These are phyloP conservation scores for Thaumatotibia leucotreta DNA, from an alignment of 1,140 invertebrate species.

Conservation along the genomic window DNA sequence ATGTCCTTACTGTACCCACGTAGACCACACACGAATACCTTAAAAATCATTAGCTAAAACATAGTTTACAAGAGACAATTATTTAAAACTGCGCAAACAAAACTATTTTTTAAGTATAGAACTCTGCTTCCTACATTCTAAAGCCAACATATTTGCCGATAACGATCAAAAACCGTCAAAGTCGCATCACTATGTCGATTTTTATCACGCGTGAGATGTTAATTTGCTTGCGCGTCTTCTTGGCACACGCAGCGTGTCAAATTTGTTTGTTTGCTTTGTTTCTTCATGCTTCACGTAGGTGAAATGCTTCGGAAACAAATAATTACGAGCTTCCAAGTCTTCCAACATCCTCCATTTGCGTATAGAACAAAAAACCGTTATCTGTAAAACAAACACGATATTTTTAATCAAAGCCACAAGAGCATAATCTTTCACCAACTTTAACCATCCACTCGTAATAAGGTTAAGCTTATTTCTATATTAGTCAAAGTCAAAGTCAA, in stretches of 20 bases:
- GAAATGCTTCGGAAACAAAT: slow-evolving; percentile 32
- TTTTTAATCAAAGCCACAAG: no score
- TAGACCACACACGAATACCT: not conserved
- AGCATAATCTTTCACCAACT: no score
- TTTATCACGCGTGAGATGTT: slow-evolving; percentile 11
- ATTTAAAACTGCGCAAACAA: not conserved
- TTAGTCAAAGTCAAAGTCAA: no score
- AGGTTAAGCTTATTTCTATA: no score
- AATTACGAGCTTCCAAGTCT: slow-evolving; percentile 23
- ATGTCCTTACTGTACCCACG: not conserved
- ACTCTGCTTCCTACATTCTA: not conserved
- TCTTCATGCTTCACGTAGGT: slow-evolving; percentile 29
- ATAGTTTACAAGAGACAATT: not conserved
- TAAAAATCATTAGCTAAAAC: not conserved
- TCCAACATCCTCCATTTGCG: not conserved
- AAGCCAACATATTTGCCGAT: not conserved
- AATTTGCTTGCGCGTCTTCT: not conserved
- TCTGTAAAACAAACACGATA: not conserved
- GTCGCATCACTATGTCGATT: slow-evolving; percentile 5
- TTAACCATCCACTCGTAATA: no score
- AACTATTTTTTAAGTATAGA: not conserved
- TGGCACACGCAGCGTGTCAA: slow-evolving; percentile 8
- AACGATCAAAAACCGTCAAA: not conserved
- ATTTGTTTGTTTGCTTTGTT: slow-evolving; percentile 18
- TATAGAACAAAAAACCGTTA: not conserved